Base-by-base conservation (phyloP, 2,888 invertebrate species). In the Carpatolechia fugitivella region DNA sequence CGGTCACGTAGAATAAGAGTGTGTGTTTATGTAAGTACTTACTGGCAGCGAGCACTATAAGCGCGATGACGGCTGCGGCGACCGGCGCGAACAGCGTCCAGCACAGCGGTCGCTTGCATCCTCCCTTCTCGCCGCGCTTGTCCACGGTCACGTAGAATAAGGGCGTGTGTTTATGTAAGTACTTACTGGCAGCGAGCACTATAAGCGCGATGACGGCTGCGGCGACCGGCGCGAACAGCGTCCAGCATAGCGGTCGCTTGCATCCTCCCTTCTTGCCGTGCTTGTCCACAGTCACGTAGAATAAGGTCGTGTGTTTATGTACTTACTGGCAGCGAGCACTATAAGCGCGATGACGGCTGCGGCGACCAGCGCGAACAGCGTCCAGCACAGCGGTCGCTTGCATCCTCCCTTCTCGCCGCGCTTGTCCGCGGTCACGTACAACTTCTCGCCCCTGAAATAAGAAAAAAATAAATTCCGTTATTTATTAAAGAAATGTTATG, bases 41-140 rank as follows among this genome's bases (percentile, higher is more conserved):
- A 95, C 95, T 94, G 75, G 93, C 94, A 70, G 94, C 94, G 65
- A 95, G 88, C 63, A 95, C 93, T 61, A 94, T 94, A 69, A 95
- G 87, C 38, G 95, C 92, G 18, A 95, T 90, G 24, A 93, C 92
- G 38, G 93, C 92, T 13, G 92, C 91, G 16, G 94, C 90, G 49
- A 94, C 85, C 20, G 93, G 89, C 36, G 93, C 88, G 59, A 94
- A 92, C 54, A 94, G 86, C 29, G 93, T 92, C 94, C 95, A 95
- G 77, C 95, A 95, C 64, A 93, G 92, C 72, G 93, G 93, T 55
- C 92, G 91, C 70, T 93, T 93, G 74, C 93, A 93, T 46, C 93
- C 92, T 49, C 94, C 91, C 69, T 93, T 93, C 59, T 93, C 93
- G 53, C 95, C 92, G 55, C 95, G 91, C 76, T 95, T 95, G 80